Base-by-base conservation (phyloP, 2,797 vertebrate species). In the Myotis vivesi region DNA sequence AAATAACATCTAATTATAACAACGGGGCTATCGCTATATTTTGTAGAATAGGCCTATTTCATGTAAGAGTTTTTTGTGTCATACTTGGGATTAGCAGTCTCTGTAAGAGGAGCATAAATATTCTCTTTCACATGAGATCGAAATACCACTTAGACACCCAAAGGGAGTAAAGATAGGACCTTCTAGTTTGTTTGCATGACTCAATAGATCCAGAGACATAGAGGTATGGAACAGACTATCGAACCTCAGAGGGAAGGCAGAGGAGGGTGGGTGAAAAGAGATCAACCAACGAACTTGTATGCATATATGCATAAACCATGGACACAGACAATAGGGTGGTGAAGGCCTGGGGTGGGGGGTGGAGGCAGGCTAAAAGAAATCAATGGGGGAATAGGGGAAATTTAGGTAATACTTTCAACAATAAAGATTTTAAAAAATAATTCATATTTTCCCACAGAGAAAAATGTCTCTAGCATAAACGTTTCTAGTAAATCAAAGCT, bases 1-100 rank as follows among this genome's bases (percentile, higher is more conserved):
- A 92, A 92, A 89, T 19, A 97, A 81, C n/a, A 94, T 81, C 62
- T 96, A 91, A 95, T 95, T 97, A 88, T 88, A 89, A 91, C 86
- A 94, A 92, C 49, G 87, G 73, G 59, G 3, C 76, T 94, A 95
- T 80, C 36, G 69, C 51, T 93, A n/a, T 86, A 41, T 62, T 95
- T 89, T 94, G 22, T 25, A 83, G 25, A 95, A 19, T 46, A 7
- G 28, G 38, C 11, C 20, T 83, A 4, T 44, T 95, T 49, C 33
- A 79, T 33, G 17, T 4, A 76, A 41, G 46, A 5, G 23, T 75
- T 94, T 95, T 79, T 55, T 55, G 36, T 69, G 13, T 1, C 28
- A 68, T 73, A 59, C n/a, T 95, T 82, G 76, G n/a, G 44, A 28
- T 92, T 75, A 94, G 30, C 22, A 85, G 19, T 76, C 49, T 22